Base-by-base conservation (phyloP, 2,113 vertebrate species). In the Scartelaos histophorus region DNA sequence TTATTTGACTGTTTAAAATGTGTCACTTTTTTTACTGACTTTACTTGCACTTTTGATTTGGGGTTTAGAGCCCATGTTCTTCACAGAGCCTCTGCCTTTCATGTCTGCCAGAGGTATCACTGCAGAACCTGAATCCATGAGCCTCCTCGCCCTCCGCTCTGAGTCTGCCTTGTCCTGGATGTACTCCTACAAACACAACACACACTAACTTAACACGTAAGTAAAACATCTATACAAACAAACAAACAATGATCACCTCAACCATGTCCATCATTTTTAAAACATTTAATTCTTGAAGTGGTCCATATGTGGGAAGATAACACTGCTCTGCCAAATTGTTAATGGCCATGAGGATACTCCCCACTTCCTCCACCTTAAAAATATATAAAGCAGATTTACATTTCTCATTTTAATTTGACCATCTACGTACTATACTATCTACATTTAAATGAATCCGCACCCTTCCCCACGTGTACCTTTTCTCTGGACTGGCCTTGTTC, bases 241-340 rank as follows among this genome's bases (percentile, higher is more conserved):
- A 1, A 11, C 19, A n/a, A 64, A 38, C 2, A 4, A 38, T 11
- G 7, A 10, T 82, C 83, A 93, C 94, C 94, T 95, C 93, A 54
- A 94, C 92, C 85, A 78, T 93, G 65, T 93, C 82, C 85, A 95
- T 86, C 90, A 91, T 93, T 25, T 80, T 87, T 45, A 84, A 45
- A 3, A 86, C 70, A 11, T 70, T 78, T 82, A 90, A 83, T 73
- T 82, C 78, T 54, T 84, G 64, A 54, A 92, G 66, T 24, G 65
- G 29, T n/a, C 76, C 88, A 0, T 82, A 90, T 70, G 84, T 70
- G 0, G 78, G 38, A 3, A 92, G 29, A 43, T 91, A 81, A 79
- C 95, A 94, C 74, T 88, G 92, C 62, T 92, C 91, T 51, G 85
- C 94, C 13, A 95, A 84, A 74, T 87, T 89, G 64, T 85, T 80